Conservation (phyloP, 2,888 invertebrate genomes). For the Pandemis cinnamomeana region DNA sequence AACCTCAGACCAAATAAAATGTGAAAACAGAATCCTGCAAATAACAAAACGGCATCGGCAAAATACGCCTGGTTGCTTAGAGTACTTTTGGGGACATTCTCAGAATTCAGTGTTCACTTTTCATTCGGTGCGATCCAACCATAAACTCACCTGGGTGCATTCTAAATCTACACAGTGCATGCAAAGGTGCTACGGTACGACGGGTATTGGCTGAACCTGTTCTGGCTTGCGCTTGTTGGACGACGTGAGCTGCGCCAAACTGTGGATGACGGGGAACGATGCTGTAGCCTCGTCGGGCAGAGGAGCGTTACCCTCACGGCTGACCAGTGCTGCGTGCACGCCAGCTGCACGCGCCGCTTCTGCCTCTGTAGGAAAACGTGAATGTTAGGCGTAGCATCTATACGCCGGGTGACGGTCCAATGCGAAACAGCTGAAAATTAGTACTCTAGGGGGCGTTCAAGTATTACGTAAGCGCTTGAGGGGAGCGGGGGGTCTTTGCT, state of each 20-base stretch:
- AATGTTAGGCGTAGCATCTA: no score
- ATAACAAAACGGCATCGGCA: no score
- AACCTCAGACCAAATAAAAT: no score
- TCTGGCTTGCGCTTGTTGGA: constrained; percentile 79
- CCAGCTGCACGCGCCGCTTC: constrained; percentile 92
- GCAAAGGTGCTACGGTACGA: constrained; percentile 43
- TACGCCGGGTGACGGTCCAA: no score
- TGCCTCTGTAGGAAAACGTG: constrained; percentile 86
- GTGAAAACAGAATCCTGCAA: no score
- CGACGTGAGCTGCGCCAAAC: constrained; percentile 84
- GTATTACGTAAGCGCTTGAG: no score
- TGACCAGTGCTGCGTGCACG: constrained; percentile 87
- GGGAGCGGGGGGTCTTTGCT: no score
- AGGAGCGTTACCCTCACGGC: constrained; percentile 91
- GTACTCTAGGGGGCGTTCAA: no score
- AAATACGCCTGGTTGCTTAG: no score
- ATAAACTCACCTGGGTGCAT: constrained; percentile 22
- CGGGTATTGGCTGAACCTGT: constrained; percentile 64
- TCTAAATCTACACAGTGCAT: constrained; percentile 35
- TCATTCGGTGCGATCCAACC: background rate
- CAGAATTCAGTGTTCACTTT: no score
- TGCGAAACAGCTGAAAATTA: no score
- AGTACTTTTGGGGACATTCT: no score
- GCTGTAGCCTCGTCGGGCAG: constrained; percentile 85
- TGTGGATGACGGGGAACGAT: constrained; percentile 83